Evolutionary conservation across 2,113 vertebrate species (phyloP).

Genomic region (Peromyscus leucopus): DNA sequence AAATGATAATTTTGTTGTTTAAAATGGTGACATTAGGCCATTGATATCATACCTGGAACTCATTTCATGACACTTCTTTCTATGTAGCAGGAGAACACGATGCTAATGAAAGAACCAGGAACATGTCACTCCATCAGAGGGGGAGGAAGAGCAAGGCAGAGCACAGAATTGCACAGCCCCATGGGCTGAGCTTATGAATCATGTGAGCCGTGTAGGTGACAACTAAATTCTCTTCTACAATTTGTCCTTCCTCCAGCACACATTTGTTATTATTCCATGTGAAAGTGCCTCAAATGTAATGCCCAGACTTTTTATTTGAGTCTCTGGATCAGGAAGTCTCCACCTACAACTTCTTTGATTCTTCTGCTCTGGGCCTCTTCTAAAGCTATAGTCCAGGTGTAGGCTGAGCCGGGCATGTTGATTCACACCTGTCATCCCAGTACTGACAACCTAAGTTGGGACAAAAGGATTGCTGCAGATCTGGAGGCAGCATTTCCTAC

Average conservation of each 20-base stretch:
- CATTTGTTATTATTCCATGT: neutral
- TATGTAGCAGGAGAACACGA: neutral
- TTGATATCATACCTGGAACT: neutral
- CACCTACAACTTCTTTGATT: neutral
- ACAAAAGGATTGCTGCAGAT: neutral
- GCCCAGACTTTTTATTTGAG: neutral
- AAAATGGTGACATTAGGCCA: neutral
- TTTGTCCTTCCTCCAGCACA: neutral
- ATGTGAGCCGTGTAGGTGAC: neutral
- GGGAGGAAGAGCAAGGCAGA: neutral
- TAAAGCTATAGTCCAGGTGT: neutral
- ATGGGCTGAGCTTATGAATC: neutral
- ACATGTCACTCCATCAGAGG: neutral
- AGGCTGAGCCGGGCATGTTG: neutral
- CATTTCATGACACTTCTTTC: conserved; percentile 6
- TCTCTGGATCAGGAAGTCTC: neutral
- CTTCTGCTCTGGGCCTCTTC: neutral
- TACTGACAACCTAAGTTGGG: neutral
- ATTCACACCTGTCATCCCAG: neutral
- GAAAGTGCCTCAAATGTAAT: neutral
- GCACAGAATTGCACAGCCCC: neutral
- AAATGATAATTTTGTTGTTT: neutral
- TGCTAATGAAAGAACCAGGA: neutral
- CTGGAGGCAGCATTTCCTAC: too few relatives aligned
- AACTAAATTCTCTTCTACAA: neutral